Conservation (phyloP, 2,797 vertebrate species). For the Chiroxiphia lanceolata region DNA sequence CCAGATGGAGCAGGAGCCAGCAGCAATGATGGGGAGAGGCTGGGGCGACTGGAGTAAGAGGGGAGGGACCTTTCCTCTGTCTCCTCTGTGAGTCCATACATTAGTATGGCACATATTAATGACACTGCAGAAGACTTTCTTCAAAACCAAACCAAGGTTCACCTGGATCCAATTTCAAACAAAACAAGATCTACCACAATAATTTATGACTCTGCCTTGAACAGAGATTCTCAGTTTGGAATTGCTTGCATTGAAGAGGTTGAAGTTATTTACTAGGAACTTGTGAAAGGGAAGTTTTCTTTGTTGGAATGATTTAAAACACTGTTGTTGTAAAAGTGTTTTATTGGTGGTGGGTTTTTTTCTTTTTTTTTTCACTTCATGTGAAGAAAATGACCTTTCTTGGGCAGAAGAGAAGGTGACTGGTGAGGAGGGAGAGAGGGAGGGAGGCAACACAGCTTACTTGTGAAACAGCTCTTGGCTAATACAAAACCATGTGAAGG, state of each 20-base stretch:
- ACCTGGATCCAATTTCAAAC: not conserved
- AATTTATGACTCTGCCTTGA: not conserved
- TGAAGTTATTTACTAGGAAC: conserved; percentile 48
- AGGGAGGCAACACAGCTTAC: not conserved
- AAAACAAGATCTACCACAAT: not conserved
- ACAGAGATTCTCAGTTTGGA: not conserved
- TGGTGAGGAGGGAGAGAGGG: not conserved
- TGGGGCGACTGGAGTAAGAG: not conserved
- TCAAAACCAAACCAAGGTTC: not conserved
- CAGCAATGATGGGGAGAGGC: not conserved
- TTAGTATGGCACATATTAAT: too few species aligned
- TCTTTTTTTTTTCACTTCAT: not conserved
- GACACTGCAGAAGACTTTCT: not conserved
- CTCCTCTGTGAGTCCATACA: not conserved
- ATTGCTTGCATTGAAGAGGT: conserved; percentile 20
- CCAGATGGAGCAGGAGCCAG: not conserved
- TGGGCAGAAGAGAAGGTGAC: not conserved
- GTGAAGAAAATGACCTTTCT: conserved; percentile 66
- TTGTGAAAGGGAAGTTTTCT: conserved; percentile 34
- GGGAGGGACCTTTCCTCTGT: not conserved
- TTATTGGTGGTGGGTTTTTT: not conserved
- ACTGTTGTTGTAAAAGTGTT: not conserved
- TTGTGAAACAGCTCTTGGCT: conserved; percentile 44
- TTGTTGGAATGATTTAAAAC: conserved; percentile 24
- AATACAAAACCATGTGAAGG: not conserved